These are phyloP conservation scores for Gymnothorax reevesii DNA, from an alignment of 2,797 vertebrate species.

Conservation along the genomic window DNA sequence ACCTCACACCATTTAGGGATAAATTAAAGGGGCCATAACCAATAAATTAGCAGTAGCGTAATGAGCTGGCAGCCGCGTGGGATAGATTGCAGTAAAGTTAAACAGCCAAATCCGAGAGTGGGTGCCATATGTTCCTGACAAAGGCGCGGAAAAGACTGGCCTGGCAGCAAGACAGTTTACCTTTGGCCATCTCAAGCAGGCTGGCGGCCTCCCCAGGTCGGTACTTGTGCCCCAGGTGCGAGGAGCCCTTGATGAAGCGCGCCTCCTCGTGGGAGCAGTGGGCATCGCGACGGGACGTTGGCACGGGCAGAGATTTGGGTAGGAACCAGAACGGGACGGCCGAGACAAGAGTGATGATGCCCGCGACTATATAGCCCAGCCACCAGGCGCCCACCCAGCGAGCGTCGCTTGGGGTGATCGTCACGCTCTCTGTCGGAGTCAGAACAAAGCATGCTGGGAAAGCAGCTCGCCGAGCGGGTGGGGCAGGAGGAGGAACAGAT, in stretches of 20 bases:
- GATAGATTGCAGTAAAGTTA: too few species aligned
- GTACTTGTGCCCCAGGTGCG: slow-evolving; percentile 62
- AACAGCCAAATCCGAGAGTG: not conserved
- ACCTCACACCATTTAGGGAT: too few species aligned
- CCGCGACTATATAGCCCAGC: slow-evolving; percentile 90
- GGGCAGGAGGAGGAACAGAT: not conserved
- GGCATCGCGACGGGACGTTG: slow-evolving; percentile 66
- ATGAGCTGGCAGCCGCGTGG: too few species aligned
- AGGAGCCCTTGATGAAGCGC: slow-evolving; percentile 80
- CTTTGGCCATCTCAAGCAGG: slow-evolving; percentile 82
- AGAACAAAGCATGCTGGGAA: slow-evolving; percentile 14
- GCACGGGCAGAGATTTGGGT: slow-evolving; percentile 78
- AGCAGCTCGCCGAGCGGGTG: not conserved
- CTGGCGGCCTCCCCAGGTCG: slow-evolving; percentile 67
- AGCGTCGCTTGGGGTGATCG: slow-evolving; percentile 80
- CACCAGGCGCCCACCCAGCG: slow-evolving; percentile 97
- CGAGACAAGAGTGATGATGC: slow-evolving; percentile 78
- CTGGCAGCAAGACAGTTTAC: slow-evolving; percentile 54
- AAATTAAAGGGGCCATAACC: too few species aligned
- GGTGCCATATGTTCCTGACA: not conserved
- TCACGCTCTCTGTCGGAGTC: slow-evolving; percentile 70
- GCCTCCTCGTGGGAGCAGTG: slow-evolving; percentile 78
- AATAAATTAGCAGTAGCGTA: too few species aligned
- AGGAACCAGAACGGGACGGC: slow-evolving; percentile 92
- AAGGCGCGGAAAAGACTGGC: not conserved